These are phyloP conservation scores for Drosophila mojavensis DNA, from an alignment of 1,140 invertebrate genomes.

Conservation along the genomic window DNA sequence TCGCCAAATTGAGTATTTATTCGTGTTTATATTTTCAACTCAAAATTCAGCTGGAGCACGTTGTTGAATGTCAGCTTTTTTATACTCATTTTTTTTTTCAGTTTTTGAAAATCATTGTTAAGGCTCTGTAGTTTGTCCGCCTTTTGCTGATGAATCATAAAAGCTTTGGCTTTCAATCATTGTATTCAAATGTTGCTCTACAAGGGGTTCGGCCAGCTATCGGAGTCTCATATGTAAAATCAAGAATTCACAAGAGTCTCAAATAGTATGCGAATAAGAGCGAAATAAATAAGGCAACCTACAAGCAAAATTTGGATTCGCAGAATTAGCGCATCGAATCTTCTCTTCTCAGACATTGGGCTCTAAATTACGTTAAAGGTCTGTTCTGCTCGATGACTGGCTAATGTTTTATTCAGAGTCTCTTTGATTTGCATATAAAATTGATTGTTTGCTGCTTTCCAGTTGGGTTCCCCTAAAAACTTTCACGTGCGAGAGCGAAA, in stretches of 20 bases:
- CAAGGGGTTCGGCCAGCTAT: conserved; percentile 34
- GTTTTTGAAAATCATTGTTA: conserved; percentile 6
- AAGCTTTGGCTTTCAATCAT: conserved; percentile 55
- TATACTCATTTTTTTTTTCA: conserved; percentile 18
- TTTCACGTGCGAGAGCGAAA: conserved; percentile 46
- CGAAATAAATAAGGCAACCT: conserved; percentile 34
- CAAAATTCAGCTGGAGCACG: conserved; percentile 24
- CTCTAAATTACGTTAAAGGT: conserved; percentile 39
- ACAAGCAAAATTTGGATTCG: conserved; percentile 13
- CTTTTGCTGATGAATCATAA: conserved; percentile 47
- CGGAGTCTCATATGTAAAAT: conserved; percentile 28
- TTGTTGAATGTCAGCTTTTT: conserved; percentile 40
- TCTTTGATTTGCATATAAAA: conserved; percentile 71
- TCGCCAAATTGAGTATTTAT: background rate
- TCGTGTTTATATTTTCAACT: conserved; percentile 36
- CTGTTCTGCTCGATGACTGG: conserved; percentile 21
- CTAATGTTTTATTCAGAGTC: conserved; percentile 71
- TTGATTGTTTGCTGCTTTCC: conserved; percentile 65
- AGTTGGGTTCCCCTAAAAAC: conserved; percentile 35
- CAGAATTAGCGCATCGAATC: conserved; percentile 42
- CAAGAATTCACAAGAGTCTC: conserved; percentile 31
- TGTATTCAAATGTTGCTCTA: conserved; percentile 55
- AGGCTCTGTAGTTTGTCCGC: background rate
- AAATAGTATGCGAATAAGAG: conserved; percentile 54
- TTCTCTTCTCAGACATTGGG: conserved; percentile 5